These are phyloP conservation scores for Anser cygnoides DNA, from an alignment of 2,113 vertebrate species.

Conservation along the genomic window DNA sequence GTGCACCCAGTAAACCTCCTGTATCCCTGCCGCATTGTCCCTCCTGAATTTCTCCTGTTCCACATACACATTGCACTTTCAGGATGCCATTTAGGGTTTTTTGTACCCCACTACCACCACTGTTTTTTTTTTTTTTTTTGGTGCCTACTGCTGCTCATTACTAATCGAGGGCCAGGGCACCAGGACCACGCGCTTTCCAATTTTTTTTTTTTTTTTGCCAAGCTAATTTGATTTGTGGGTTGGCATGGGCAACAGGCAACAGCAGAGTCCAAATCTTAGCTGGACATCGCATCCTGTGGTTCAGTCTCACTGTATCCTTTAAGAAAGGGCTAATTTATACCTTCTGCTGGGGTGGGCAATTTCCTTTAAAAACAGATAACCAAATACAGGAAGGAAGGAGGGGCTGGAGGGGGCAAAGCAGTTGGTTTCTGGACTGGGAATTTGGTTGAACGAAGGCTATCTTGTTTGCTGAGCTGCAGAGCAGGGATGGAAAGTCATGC, in stretches of 20 bases:
- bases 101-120: not conserved
- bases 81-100: not conserved
- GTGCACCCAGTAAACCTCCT: not conserved
- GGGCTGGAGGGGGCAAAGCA: accelerated
- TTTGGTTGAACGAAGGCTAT: not conserved
- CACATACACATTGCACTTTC: not conserved
- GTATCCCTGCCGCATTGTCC: accelerated
- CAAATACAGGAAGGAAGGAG: not conserved
- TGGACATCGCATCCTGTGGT: not conserved
- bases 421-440: not conserved
- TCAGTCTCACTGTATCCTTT: not conserved
- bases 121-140: not conserved
- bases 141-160: not conserved
- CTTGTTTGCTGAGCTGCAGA: not conserved
- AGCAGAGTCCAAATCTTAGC: not conserved
- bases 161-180: not conserved
- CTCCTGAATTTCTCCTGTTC: not conserved
- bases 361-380: not conserved
- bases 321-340: not conserved
- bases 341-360: not conserved
- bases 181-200: not conserved
- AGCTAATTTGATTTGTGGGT: not conserved
- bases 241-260: not conserved
- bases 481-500: not conserved
- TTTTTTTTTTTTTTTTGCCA: not conserved